Evolutionary conservation across 2,113 vertebrate species (phyloP).

Genomic region (Grus americana): DNA sequence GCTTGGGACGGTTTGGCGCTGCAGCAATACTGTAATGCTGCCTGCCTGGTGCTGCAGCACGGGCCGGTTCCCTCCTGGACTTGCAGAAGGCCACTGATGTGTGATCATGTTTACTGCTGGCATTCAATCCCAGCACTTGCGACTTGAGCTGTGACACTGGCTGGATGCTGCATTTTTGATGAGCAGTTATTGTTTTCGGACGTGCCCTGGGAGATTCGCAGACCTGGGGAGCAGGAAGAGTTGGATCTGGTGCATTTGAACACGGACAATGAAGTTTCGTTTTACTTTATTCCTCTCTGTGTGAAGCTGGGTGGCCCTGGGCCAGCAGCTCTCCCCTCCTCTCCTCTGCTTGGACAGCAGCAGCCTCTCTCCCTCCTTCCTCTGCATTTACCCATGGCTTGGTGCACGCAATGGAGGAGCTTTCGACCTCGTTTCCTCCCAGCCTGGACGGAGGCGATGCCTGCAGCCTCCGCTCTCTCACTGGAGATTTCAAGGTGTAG

Average conservation of each 20-base stretch:
- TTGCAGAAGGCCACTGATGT: not conserved
- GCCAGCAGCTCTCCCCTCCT: not conserved
- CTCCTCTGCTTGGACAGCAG: not conserved
- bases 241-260: not conserved
- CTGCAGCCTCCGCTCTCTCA: not conserved
- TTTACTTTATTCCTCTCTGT: not conserved
- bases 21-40: not conserved
- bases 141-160: not conserved
- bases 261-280: not conserved
- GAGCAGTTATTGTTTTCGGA: not conserved
- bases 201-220: not conserved
- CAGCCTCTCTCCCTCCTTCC: not conserved
- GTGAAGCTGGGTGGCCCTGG: not conserved
- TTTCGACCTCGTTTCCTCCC: not conserved
- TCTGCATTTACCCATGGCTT: not conserved
- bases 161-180: not conserved
- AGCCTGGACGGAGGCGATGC: not conserved
- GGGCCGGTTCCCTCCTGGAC: not conserved
- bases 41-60: not conserved
- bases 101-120: not conserved
- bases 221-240: not conserved
- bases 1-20: not conserved
- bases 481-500: too few species aligned
- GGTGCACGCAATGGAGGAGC: not conserved
- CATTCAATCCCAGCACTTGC: not conserved